Percentiles rank a stretch among this genome's conserved stretches.
Conservation (phyloP, 2,888 invertebrate species). For the Drosophila glabriapex region DNA sequence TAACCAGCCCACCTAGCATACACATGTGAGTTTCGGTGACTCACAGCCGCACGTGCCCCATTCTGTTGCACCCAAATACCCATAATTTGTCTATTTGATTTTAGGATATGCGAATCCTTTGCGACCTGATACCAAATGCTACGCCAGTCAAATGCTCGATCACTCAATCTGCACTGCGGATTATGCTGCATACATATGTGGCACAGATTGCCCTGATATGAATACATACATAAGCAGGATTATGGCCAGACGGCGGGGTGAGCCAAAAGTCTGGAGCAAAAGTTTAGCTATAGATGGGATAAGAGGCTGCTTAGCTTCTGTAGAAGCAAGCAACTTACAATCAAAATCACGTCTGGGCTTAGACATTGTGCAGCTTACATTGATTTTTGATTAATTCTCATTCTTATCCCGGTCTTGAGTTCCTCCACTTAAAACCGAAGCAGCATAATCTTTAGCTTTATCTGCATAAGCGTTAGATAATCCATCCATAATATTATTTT, state of each 20-base stretch:
- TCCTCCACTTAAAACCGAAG: background rate
- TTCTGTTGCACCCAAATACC: slow-evolving; percentile 50
- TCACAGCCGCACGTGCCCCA: slow-evolving; percentile 57
- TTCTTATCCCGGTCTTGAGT: background rate
- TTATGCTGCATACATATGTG: slow-evolving; percentile 37
- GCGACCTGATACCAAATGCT: slow-evolving; percentile 21
- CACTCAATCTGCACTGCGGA: slow-evolving; percentile 48
- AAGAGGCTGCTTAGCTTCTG: background rate
- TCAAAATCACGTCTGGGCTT: background rate
- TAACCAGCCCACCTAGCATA: slow-evolving; percentile 9
- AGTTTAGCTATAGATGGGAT: background rate
- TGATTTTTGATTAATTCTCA: background rate
- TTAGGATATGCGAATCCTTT: slow-evolving; percentile 56
- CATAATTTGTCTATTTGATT: slow-evolving; percentile 77
- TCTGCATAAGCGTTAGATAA: background rate
- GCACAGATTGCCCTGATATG: slow-evolving; percentile 4
- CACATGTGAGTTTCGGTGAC: slow-evolving; percentile 18
- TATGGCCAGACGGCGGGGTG: background rate
- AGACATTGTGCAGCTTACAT: background rate
- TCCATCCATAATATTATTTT: no score
- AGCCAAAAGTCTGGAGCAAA: background rate
- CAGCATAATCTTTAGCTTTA: background rate
- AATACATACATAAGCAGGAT: slow-evolving; percentile 4
- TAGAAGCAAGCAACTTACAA: background rate
- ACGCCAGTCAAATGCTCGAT: slow-evolving; percentile 40